phyloP scores from a whole-genome alignment of 2,797 vertebrate species.

The Acanthiza pusilla region DNA sequence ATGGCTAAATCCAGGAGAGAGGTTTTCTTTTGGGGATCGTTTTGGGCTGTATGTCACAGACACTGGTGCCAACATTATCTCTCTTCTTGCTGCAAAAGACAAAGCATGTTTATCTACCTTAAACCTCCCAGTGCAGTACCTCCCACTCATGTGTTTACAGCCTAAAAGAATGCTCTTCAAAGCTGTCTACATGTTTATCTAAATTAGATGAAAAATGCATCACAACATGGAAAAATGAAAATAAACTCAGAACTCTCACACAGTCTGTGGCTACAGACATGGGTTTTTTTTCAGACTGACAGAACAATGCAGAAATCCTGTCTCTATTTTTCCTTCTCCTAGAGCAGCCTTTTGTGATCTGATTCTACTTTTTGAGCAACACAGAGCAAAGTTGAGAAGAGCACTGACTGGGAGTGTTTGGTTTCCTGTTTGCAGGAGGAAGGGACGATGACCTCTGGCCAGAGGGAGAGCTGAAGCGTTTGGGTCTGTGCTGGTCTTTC shows the following conservation, averaged over 20 bases:
- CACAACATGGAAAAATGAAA: background rate
- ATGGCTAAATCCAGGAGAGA: slow-evolving; percentile 90
- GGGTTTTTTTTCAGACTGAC: background rate
- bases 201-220: background rate
- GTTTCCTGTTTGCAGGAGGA: slow-evolving; percentile 83
- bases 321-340: background rate
- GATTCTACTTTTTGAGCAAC: background rate
- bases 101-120: background rate
- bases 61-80: slow-evolving; percentile 83
- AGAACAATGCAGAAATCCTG: background rate
- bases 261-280: background rate
- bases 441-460: slow-evolving; percentile 90
- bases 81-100: slow-evolving; percentile 83
- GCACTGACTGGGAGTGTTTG: slow-evolving; percentile 82
- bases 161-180: background rate
- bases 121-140: background rate
- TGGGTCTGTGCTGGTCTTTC: slow-evolving; percentile 67
- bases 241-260: background rate
- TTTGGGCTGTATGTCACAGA: slow-evolving; percentile 92
- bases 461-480: slow-evolving; percentile 74
- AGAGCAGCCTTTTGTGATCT: background rate
- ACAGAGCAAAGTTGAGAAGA: background rate
- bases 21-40: slow-evolving; percentile 90
- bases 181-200: background rate
- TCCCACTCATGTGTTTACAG: background rate